Evolutionary conservation across 2,113 vertebrate genomes (phyloP).

Genomic region (Girardinichthys multiradiatus): DNA sequence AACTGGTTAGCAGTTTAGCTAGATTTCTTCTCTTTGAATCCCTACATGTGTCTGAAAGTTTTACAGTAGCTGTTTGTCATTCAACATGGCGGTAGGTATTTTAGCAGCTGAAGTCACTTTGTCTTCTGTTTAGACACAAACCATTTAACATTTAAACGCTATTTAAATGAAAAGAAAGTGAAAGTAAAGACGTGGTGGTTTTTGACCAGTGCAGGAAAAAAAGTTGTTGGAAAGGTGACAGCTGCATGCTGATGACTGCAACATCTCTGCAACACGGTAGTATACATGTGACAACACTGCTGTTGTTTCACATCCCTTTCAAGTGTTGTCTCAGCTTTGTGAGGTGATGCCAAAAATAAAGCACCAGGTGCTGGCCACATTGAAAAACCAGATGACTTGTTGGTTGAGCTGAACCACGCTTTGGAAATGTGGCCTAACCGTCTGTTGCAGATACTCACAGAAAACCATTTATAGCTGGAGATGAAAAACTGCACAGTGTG

Average conservation of each 20-base stretch:
- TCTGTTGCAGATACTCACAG: not conserved
- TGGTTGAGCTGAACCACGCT: not conserved
- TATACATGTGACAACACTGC: not conserved
- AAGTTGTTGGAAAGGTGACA: not conserved
- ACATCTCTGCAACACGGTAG: not conserved
- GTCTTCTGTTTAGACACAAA: not conserved
- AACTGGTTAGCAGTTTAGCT: too few species aligned
- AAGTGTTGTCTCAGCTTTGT: not conserved
- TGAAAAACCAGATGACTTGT: conserved; percentile 5
- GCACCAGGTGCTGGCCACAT: not conserved
- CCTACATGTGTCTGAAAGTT: not conserved
- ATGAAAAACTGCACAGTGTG: not conserved
- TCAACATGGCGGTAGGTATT: not conserved
- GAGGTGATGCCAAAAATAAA: not conserved
- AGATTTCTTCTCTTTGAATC: too few species aligned
- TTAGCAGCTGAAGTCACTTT: not conserved
- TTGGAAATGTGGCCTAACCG: not conserved
- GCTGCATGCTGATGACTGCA: not conserved
- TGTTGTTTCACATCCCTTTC: not conserved
- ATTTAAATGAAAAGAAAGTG: not conserved
- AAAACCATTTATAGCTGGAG: not conserved
- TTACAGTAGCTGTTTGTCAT: not conserved
- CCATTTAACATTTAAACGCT: not conserved
- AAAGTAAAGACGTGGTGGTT: not conserved
- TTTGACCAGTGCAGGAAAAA: not conserved